phyloP scores from a whole-genome alignment of 2,888 invertebrate species.

The Cerastis leucographa region DNA sequence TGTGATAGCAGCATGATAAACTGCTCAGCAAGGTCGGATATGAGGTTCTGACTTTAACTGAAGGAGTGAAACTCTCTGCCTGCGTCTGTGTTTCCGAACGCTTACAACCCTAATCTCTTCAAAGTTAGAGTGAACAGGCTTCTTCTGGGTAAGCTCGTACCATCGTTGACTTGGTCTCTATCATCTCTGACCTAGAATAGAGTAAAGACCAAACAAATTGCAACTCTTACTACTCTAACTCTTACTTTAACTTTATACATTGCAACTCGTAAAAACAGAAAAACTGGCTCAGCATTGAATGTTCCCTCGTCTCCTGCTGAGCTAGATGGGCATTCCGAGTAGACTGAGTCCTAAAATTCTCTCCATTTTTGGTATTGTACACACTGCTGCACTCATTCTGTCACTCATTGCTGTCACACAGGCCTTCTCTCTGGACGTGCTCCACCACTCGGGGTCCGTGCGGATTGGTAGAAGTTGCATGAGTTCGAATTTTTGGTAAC shows the following conservation, averaged over 20 bases:
- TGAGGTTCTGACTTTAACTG: constrained; percentile 36
- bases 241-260: neutral
- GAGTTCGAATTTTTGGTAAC: neutral
- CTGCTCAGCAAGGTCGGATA: constrained; percentile 28
- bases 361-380: too few species aligned
- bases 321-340: neutral
- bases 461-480: neutral
- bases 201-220: too few species aligned
- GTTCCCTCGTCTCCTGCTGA: neutral
- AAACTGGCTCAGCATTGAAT: neutral
- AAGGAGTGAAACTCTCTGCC: neutral
- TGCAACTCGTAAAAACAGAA: neutral
- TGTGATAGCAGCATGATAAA: constrained; percentile 35
- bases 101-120: too few species aligned
- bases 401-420: neutral
- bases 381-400: neutral
- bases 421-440: neutral
- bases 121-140: too few species aligned
- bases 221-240: too few species aligned
- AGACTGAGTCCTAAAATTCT: neutral
- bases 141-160: too few species aligned
- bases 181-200: too few species aligned
- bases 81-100: too few species aligned
- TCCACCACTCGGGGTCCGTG: neutral
- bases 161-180: too few species aligned